Evolutionary conservation across 1,140 invertebrate species (phyloP).

Genomic region (Lasaia peninsularis): DNA sequence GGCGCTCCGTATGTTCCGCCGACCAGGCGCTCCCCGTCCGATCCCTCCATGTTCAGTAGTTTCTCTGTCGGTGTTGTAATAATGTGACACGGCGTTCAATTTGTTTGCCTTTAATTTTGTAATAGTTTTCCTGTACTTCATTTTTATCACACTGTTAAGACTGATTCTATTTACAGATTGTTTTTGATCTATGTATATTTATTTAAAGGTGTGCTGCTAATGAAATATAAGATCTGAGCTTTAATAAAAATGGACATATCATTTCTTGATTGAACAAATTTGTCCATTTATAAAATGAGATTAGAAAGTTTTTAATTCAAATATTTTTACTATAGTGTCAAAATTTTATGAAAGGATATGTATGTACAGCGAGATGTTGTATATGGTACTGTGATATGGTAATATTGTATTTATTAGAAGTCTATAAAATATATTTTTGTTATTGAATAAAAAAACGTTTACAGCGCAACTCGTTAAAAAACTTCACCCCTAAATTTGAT

Average conservation of each 20-base stretch:
- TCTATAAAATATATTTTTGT: slow-evolving; percentile 31
- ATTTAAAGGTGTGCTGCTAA: slow-evolving; percentile 27
- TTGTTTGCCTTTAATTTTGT: slow-evolving; percentile 44
- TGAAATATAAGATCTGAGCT: slow-evolving; percentile 44
- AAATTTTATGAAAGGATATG: slow-evolving; percentile 45
- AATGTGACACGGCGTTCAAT: slow-evolving; percentile 34
- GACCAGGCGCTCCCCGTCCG: slow-evolving; percentile 37
- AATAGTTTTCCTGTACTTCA: slow-evolving; percentile 33
- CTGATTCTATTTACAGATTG: slow-evolving; percentile 19
- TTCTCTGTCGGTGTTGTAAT: slow-evolving; percentile 47
- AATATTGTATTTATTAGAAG: slow-evolving; percentile 54
- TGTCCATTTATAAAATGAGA: slow-evolving; percentile 46
- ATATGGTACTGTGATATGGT: slow-evolving; percentile 61
- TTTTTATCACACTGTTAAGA: slow-evolving; percentile 16
- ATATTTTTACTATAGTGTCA: slow-evolving; percentile 35
- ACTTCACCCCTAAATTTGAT: background rate
- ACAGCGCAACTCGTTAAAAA: slow-evolving; percentile 1
- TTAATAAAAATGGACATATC: slow-evolving; percentile 63
- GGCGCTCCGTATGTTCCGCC: slow-evolving; percentile 12
- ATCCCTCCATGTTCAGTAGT: slow-evolving; percentile 47
- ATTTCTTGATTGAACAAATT: slow-evolving; percentile 35
- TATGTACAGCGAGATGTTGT: slow-evolving; percentile 45
- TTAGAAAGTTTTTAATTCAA: slow-evolving; percentile 36
- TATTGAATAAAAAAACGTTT: slow-evolving; percentile 22
- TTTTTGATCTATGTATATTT: slow-evolving; percentile 29